Evolutionary conservation across 2,113 vertebrate species (phyloP), one percentile per base, ranked within the genome.

Genomic region (Anarhynchus alexandrinus): DNA sequence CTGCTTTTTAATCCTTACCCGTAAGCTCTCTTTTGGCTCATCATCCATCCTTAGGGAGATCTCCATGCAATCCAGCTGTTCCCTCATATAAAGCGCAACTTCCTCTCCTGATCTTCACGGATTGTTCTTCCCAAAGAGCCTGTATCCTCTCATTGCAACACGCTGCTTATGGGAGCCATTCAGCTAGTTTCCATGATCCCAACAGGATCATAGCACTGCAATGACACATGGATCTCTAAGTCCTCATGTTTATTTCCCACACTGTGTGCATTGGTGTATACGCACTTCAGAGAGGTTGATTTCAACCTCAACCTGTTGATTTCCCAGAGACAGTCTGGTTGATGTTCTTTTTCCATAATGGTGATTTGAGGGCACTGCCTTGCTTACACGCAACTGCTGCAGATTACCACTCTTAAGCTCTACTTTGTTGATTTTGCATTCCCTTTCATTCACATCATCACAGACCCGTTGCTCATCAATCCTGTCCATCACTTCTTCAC

Each of bases 281-380:
- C 7, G 4, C 15, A 77, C 16, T 58, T 64, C 47, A 78, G 47
- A 51, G 30, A 32, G 9, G 34, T 18, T n/a, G n/a, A n/a, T n/a
- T n/a, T n/a, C n/a, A n/a, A 22, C 5, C 10, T 66, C 76, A 66
- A 25, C 23, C 30, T 77, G 8, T 32, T 55, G 27, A 51, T 89
- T 77, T 82, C 36, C 21, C 42, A 72, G 21, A 29, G 11, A 26
- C 18, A 42, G 4, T 17, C 25, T 52, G 36, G 2, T 25, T 38
- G 9, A 0, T 4, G 4, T 17, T 4, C 4, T 17, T 82, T 92
- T 61, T 32, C 16, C 20, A 0, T 25, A 34, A 20, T 10, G 12
- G 20, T 45, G 29, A 34, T 30, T 47, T 82, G 45, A 61, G 17
- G 19, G 6, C 23, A 21, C 15, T 71, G 70, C 20, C 43, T 81